Evolutionary conservation across 2,113 vertebrate species (phyloP).

Genomic region (Cervus canadensis): DNA sequence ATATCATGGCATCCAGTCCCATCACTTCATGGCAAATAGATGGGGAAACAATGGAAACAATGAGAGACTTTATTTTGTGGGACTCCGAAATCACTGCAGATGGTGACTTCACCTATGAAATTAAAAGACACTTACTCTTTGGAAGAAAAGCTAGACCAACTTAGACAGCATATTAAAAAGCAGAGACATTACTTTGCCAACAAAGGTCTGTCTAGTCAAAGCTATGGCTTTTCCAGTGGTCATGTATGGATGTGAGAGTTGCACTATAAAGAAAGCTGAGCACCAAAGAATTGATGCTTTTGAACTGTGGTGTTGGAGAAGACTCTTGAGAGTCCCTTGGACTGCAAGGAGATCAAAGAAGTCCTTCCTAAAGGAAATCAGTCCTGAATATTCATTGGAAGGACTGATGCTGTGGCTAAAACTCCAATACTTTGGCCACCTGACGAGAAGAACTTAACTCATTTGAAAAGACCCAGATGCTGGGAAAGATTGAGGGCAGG

Average conservation of each 20-base stretch:
- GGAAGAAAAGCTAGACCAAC: not conserved
- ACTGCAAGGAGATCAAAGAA: not conserved
- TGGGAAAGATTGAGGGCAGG: not conserved
- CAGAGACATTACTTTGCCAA: not conserved
- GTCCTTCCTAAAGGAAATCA: not conserved
- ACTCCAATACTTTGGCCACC: not conserved
- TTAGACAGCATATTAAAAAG: not conserved
- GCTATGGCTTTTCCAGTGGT: not conserved
- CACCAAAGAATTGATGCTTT: accelerated
- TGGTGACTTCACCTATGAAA: not conserved
- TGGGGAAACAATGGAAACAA: not conserved
- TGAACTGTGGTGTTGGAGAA: not conserved
- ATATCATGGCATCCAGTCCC: not conserved
- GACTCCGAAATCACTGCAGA: not conserved
- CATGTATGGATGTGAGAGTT: not conserved
- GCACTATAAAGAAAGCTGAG: not conserved
- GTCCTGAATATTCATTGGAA: not conserved
- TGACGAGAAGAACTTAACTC: not conserved
- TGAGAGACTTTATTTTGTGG: not conserved
- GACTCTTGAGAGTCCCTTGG: not conserved
- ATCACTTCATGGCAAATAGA: not conserved
- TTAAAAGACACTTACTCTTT: not conserved
- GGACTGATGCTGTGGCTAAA: not conserved
- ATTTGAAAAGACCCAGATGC: not conserved
- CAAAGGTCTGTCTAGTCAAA: not conserved